Percentiles rank a stretch among this genome's conserved stretches.
Conservation (phyloP, 1,140 invertebrate genomes). For the Cotesia glomerata region DNA sequence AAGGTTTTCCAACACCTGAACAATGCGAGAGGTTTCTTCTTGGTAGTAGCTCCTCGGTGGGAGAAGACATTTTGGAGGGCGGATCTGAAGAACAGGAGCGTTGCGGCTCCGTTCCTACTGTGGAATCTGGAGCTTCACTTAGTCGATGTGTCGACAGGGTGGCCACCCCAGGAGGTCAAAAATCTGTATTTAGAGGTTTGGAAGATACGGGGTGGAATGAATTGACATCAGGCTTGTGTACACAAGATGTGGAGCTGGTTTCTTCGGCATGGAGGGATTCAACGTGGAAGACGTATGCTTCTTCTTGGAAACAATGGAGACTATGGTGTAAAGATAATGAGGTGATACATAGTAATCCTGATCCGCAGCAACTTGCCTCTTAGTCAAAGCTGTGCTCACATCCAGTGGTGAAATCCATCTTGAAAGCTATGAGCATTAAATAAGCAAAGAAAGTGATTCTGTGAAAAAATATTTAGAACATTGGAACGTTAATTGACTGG, state of each 20-base stretch:
- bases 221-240: slow-evolving; percentile 11
- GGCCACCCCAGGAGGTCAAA: slow-evolving; percentile 17
- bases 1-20: slow-evolving; percentile 39
- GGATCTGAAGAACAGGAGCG: neutral
- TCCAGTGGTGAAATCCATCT: neutral
- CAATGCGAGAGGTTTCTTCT: slow-evolving; percentile 26
- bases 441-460: no score
- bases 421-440: slow-evolving; percentile 13
- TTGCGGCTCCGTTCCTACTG: neutral
- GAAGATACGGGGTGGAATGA: slow-evolving; percentile 33
- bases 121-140: slow-evolving; percentile 7
- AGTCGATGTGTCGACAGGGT: slow-evolving; percentile 19
- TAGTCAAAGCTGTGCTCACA: neutral
- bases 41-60: slow-evolving; percentile 22
- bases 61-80: neutral
- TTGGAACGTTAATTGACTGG: no score
- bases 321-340: neutral
- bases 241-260: slow-evolving; percentile 17
- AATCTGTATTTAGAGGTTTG: slow-evolving; percentile 6
- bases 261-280: slow-evolving; percentile 31
- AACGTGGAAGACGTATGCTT: slow-evolving; percentile 14
- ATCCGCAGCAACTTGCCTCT: neutral
- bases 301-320: slow-evolving; percentile 30
- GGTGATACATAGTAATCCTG: neutral
- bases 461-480: no score